Percentiles rank a stretch among this genome's conserved stretches.
phyloP scores from a whole-genome alignment of 2,888 invertebrate species.

The Horisme vitalbata region DNA sequence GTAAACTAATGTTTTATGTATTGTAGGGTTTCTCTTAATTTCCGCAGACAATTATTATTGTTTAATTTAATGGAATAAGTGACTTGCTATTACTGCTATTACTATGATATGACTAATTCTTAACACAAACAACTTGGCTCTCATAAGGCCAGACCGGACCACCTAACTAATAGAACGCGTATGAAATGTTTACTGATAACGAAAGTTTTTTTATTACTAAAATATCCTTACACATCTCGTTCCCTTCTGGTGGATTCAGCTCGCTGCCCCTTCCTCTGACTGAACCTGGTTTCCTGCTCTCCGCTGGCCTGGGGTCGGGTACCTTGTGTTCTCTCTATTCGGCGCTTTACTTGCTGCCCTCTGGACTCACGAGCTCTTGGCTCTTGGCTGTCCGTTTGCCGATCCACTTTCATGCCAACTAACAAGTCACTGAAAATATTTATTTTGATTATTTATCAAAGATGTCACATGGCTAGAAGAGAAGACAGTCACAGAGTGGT shows the following conservation, averaged over 20 bases:
- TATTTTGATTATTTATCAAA: too few relatives aligned
- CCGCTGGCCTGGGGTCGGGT: constrained; percentile 18
- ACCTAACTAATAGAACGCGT: too few relatives aligned
- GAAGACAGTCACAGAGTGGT: too few relatives aligned
- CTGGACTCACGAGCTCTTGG: constrained; percentile 52
- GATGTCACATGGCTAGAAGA: too few relatives aligned
- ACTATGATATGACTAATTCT: too few relatives aligned
- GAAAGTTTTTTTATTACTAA: neutral
- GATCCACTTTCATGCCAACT: constrained; percentile 90
- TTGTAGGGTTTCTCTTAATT: too few relatives aligned
- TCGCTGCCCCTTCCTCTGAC: constrained; percentile 39
- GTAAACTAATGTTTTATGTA: too few relatives aligned
- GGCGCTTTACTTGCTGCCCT: constrained; percentile 80
- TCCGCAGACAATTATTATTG: too few relatives aligned
- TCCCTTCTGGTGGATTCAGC: constrained; percentile 11
- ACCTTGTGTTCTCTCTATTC: constrained; percentile 52
- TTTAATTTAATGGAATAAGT: too few relatives aligned
- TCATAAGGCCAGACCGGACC: too few relatives aligned
- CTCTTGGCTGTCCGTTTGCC: constrained; percentile 63
- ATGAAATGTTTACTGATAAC: too few relatives aligned
- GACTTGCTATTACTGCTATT: too few relatives aligned
- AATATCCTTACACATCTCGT: constrained; percentile 18
- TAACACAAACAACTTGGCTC: neutral
- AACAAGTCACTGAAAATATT: constrained; percentile 86
- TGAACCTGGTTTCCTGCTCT: constrained; percentile 45